Conservation (phyloP, 2,888 invertebrate genomes). For the Creontiades dilutus region DNA sequence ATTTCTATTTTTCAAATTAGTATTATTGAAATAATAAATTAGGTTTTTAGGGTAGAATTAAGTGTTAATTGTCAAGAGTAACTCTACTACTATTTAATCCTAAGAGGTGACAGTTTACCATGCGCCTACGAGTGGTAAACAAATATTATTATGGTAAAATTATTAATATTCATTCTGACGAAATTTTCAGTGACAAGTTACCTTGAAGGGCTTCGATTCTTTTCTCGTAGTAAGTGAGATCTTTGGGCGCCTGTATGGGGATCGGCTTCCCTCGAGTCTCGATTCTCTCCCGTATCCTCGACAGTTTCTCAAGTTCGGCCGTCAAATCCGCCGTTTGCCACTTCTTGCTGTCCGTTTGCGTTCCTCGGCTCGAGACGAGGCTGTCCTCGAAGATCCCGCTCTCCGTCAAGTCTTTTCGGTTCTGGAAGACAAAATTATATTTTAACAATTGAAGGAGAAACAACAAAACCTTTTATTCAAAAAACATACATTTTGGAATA, state of each 20-base stretch:
- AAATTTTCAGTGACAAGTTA: constrained; percentile 74
- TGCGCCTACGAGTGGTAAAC: too few species aligned
- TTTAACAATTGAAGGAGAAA: too few species aligned
- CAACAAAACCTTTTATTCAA: too few species aligned
- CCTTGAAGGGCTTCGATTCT: constrained; percentile 75
- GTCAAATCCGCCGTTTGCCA: constrained; percentile 79
- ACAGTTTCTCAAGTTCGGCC: constrained; percentile 83
- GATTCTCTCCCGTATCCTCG: constrained; percentile 83
- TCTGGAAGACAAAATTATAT: background rate
- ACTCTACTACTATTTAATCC: too few species aligned
- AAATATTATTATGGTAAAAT: too few species aligned
- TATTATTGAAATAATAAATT: too few species aligned
- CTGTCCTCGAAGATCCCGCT: constrained; percentile 84
- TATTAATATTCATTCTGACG: too few species aligned
- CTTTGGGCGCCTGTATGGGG: constrained; percentile 66
- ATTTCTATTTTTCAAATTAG: too few species aligned
- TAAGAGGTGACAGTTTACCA: too few species aligned
- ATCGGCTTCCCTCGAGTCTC: constrained; percentile 81
- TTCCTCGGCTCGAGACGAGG: constrained; percentile 80
- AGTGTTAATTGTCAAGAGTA: too few species aligned
- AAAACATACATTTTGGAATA: too few species aligned
- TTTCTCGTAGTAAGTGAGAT: constrained; percentile 72
- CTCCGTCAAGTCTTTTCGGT: constrained; percentile 80
- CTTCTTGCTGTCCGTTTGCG: constrained; percentile 80
- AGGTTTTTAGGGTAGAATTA: too few species aligned